These are phyloP conservation scores for Gymnothorax reevesii DNA, from an alignment of 2,797 vertebrate species.

Conservation along the genomic window DNA sequence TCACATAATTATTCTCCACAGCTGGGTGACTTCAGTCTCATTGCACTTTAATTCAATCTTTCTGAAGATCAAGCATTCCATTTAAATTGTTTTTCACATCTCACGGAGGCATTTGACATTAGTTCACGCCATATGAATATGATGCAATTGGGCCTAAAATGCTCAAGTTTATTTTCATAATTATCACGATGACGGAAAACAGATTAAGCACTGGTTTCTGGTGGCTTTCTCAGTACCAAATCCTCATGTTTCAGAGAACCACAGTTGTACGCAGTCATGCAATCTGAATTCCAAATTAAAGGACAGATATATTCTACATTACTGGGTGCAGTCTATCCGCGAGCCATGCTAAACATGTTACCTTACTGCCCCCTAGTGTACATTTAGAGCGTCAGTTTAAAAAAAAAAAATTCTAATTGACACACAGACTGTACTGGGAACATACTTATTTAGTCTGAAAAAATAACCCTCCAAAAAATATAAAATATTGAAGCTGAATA, in stretches of 20 bases:
- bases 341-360: conserved; percentile 34
- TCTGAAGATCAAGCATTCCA: not conserved
- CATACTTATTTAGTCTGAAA: not conserved
- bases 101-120: not conserved
- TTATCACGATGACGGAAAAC: not conserved
- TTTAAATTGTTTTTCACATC: not conserved
- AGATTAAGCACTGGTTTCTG: no score
- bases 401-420: not conserved
- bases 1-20: not conserved
- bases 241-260: not conserved
- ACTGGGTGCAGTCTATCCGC: not conserved
- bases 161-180: not conserved
- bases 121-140: not conserved
- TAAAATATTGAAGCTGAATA: not conserved
- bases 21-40: not conserved
- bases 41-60: not conserved
- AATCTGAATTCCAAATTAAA: not conserved
- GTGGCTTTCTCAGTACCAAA: not conserved
- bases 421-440: not conserved
- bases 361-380: conserved; percentile 67
- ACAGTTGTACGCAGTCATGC: not conserved
- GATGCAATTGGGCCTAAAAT: not conserved
- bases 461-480: no score
- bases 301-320: not conserved
- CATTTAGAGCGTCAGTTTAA: not conserved